Evolutionary conservation across 2,888 invertebrate genomes (phyloP).

Genomic region (Andrena chrysosceles): DNA sequence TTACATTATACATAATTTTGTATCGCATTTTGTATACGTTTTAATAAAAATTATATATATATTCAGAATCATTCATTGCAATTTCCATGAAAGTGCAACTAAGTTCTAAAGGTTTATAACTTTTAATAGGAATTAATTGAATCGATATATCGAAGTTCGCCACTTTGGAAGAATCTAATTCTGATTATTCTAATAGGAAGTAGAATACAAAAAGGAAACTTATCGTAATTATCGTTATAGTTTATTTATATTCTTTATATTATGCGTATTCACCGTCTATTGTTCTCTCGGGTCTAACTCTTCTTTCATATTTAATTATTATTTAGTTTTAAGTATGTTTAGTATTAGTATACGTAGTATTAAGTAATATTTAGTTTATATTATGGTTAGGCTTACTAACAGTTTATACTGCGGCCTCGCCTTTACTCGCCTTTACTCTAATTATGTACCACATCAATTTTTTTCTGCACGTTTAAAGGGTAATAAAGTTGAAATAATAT

Average conservation of each 20-base stretch:
- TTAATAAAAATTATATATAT: conserved; percentile 15
- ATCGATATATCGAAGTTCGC: not conserved
- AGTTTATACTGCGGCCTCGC: no score
- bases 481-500: no score
- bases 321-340: no score
- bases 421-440: no score
- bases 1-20: conserved; percentile 2
- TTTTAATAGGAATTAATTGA: not conserved
- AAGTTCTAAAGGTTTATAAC: not conserved
- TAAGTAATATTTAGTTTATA: no score
- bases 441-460: no score
- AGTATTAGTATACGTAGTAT: no score
- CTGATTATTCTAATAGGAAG: not conserved
- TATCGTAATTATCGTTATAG: not conserved
- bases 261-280: no score
- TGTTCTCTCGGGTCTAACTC: no score
- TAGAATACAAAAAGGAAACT: not conserved
- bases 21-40: not conserved
- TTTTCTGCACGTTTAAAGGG: no score
- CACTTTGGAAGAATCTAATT: not conserved
- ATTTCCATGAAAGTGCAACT: not conserved
- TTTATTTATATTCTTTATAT: not conserved
- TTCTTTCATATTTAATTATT: no score
- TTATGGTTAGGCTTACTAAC: no score
- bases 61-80: not conserved